phyloP scores from a whole-genome alignment of 2,888 invertebrate species.

The Drosophila falleni region DNA sequence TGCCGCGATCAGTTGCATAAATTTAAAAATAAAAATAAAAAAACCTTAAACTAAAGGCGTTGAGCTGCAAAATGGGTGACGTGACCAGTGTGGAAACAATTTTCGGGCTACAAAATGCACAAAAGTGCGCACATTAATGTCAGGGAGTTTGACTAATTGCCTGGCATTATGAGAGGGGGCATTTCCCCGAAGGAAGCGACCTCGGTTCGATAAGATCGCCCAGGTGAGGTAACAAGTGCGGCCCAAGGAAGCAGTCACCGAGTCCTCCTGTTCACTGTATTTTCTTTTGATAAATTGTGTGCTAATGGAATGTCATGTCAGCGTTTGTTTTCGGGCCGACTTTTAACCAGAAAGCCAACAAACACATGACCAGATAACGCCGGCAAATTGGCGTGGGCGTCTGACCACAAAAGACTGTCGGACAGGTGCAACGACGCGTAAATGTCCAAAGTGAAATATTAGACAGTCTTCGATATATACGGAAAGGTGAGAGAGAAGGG shows the following conservation, averaged over 20 bases:
- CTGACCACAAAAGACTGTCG: constrained; percentile 30
- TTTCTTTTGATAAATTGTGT: constrained; percentile 83
- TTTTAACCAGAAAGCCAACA: constrained; percentile 58
- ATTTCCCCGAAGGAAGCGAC: constrained; percentile 61
- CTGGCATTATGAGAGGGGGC: constrained; percentile 45
- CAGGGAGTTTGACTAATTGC: constrained; percentile 79
- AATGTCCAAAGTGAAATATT: constrained; percentile 61
- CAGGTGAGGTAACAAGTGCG: constrained; percentile 63
- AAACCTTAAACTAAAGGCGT: constrained; percentile 54
- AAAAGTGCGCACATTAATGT: constrained; percentile 76
- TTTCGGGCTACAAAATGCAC: constrained; percentile 65
- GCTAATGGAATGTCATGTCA: constrained; percentile 85
- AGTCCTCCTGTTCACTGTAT: constrained; percentile 26
- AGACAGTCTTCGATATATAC: neutral
- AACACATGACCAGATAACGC: constrained; percentile 58
- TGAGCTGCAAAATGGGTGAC: constrained; percentile 72
- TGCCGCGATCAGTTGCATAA: constrained; percentile 68
- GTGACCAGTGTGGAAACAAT: constrained; percentile 38
- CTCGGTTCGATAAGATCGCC: constrained; percentile 61
- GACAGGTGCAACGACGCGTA: constrained; percentile 68
- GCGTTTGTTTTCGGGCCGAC: constrained; percentile 78
- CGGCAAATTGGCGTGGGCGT: constrained; percentile 74
- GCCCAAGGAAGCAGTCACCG: constrained; percentile 37
- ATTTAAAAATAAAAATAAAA: constrained; percentile 50
- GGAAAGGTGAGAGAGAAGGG: constrained; percentile 3